Conservation (phyloP, 2,113 vertebrate genomes). For the Hystrix cristata region DNA sequence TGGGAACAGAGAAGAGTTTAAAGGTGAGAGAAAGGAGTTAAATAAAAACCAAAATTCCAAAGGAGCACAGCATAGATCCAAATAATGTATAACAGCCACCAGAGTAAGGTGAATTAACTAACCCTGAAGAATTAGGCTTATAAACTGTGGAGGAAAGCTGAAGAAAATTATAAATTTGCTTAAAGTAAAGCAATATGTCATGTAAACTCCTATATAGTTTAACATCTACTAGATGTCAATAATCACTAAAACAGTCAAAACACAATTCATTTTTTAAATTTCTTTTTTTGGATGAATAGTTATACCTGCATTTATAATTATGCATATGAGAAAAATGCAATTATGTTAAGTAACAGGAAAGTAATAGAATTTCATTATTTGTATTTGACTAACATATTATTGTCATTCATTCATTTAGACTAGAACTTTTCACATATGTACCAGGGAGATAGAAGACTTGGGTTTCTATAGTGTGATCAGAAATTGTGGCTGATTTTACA, state of each 20-base stretch:
- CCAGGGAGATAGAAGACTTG: background rate
- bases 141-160: conserved; percentile 36
- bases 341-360: conserved; percentile 40
- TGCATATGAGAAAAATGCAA: background rate
- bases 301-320: background rate
- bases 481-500: background rate
- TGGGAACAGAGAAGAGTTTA: background rate
- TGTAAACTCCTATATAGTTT: background rate
- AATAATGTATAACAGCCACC: conserved; percentile 62
- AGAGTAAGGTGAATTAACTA: conserved; percentile 69
- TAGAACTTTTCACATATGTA: background rate
- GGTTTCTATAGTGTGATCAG: background rate
- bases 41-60: background rate
- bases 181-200: conserved; percentile 70
- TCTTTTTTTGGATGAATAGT: conserved; percentile 11
- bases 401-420: background rate
- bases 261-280: conserved; percentile 7
- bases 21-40: background rate
- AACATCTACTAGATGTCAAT: conserved; percentile 55
- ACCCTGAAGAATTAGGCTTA: conserved; percentile 62
- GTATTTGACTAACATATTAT: background rate
- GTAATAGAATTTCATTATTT: conserved; percentile 13
- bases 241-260: conserved; percentile 48
- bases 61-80: background rate
- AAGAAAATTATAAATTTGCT: conserved; percentile 74